A percentile compares a stretch with the other conserved stretches of the same genome.
Conservation (phyloP, 2,797 vertebrate genomes). For the Cuniculus paca region DNA sequence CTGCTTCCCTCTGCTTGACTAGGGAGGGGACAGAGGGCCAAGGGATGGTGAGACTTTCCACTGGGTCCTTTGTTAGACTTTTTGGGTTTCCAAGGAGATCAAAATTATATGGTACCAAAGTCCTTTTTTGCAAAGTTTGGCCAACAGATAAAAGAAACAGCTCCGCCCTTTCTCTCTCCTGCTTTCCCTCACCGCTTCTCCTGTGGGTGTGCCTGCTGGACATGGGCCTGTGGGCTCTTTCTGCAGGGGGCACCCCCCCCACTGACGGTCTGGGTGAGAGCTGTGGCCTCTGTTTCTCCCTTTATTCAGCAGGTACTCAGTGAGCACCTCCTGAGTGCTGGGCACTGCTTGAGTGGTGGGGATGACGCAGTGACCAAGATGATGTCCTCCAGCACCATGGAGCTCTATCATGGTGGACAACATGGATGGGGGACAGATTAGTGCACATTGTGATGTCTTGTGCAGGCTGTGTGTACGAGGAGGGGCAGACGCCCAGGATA, state of each 20-base stretch:
- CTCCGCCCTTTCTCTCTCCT: not conserved
- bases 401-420: not conserved
- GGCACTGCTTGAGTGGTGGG: not conserved
- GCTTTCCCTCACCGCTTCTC: not conserved
- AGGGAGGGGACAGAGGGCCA: not conserved
- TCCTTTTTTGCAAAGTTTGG: conserved; percentile 55
- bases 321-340: not conserved
- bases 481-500: not conserved
- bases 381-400: not conserved
- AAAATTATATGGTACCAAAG: conserved; percentile 43
- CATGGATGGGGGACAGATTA: too few relatives aligned
- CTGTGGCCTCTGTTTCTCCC: not conserved
- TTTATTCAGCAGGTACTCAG: not conserved
- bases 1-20: not conserved
- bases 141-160: conserved; percentile 33
- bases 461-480: fast-evolving
- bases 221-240: not conserved
- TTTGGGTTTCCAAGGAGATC: conserved; percentile 53
- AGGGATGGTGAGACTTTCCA: not conserved
- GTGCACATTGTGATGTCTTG: fast-evolving
- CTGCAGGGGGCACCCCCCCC: not conserved
- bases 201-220: not conserved
- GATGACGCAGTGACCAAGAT: not conserved
- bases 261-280: not conserved
- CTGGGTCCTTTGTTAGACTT: not conserved